These are phyloP conservation scores for Parthenolecanium corni DNA, from an alignment of 2,888 invertebrate genomes.

Conservation along the genomic window DNA sequence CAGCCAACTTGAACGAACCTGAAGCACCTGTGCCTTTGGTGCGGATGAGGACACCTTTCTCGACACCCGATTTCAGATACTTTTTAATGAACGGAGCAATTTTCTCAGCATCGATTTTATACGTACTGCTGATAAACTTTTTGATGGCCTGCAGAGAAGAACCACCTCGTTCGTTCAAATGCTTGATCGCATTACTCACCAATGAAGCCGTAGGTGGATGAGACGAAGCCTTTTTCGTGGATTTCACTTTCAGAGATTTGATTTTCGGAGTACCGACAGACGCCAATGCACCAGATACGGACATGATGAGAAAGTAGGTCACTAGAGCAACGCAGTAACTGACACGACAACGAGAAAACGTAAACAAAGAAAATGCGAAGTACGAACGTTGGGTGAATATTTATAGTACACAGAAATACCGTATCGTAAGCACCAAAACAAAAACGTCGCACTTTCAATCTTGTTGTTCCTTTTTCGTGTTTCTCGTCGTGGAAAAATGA, in stretches of 20 bases:
- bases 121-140: constrained; percentile 49
- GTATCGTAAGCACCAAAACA: not conserved
- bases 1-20: constrained; percentile 21
- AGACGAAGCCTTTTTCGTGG: constrained; percentile 36
- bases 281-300: constrained; percentile 1
- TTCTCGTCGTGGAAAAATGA: not conserved
- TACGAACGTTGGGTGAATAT: not conserved
- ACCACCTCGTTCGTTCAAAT: no score
- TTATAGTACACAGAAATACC: not conserved
- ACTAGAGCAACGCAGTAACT: not conserved
- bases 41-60: constrained; percentile 43
- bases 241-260: constrained; percentile 29
- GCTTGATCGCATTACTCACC: constrained; percentile 47
- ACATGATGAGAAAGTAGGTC: not conserved
- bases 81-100: constrained; percentile 48
- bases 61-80: constrained; percentile 48
- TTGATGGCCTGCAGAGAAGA: constrained; percentile 50
- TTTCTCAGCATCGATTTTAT: constrained; percentile 49
- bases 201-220: constrained; percentile 46
- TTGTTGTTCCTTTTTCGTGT: constrained; percentile 10
- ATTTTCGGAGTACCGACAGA: constrained; percentile 31
- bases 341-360: not conserved
- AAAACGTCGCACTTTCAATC: not conserved
- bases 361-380: not conserved
- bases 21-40: constrained; percentile 41